These are phyloP conservation scores for Penaeus indicus DNA, from an alignment of 1,140 invertebrate species.

Conservation along the genomic window DNA sequence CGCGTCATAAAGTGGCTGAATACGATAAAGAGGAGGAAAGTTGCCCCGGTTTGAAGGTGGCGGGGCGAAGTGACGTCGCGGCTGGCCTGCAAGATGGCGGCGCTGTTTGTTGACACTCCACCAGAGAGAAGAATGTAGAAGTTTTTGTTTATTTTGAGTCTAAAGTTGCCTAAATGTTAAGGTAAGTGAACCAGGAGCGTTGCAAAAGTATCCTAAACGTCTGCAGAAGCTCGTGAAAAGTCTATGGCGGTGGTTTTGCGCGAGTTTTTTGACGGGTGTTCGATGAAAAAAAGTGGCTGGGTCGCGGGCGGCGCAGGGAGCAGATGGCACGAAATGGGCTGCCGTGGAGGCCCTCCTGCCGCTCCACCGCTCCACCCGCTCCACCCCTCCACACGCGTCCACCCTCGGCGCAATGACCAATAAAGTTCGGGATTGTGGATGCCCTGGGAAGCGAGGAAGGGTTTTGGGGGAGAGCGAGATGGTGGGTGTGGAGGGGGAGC, in stretches of 20 bases:
- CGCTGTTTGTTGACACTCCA: conserved; percentile 63
- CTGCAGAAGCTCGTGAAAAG: conserved; percentile 15
- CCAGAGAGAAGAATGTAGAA: conserved; percentile 63
- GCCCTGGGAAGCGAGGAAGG: no score
- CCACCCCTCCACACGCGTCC: neutral
- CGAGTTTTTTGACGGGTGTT: conserved; percentile 52
- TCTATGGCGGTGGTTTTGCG: conserved; percentile 10
- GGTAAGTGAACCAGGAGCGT: conserved; percentile 45
- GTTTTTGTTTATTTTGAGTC: conserved; percentile 61
- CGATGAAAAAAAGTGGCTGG: conserved; percentile 47
- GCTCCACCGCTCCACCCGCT: neutral
- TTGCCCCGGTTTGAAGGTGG: conserved; percentile 23
- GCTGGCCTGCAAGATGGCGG: conserved; percentile 59
- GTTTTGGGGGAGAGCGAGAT: no score
- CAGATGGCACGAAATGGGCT: conserved; percentile 63
- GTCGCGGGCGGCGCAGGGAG: conserved; percentile 50
- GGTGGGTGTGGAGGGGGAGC: no score
- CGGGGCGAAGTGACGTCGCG: conserved; percentile 41
- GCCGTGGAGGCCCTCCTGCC: conserved; percentile 4
- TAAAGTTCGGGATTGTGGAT: no score
- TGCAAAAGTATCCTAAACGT: conserved; percentile 47
- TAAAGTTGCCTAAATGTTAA: conserved; percentile 65
- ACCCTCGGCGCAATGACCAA: no score
- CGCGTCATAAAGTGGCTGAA: neutral
- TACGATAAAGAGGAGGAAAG: conserved; percentile 25